Evolutionary conservation across 2,888 invertebrate genomes (phyloP).

Genomic region (Mamestra brassicae): DNA sequence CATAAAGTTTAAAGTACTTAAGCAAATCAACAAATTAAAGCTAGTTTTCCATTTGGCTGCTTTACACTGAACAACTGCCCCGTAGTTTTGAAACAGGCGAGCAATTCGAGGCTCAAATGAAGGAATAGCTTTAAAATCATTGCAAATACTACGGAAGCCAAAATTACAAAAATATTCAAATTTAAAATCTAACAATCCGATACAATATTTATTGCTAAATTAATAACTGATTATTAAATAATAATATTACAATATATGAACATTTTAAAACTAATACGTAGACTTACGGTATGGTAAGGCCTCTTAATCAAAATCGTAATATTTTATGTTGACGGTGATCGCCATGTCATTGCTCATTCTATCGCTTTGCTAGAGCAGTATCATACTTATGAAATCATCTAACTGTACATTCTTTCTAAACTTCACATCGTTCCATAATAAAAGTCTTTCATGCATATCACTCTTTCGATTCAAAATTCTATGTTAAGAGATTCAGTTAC

Average conservation of each 20-base stretch:
- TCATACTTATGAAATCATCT: slow-evolving; percentile 29
- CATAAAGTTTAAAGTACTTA: slow-evolving; percentile 62
- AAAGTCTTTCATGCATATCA: slow-evolving; percentile 42
- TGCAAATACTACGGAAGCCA: slow-evolving; percentile 76
- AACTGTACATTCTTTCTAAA: slow-evolving; percentile 56
- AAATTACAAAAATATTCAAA: slow-evolving; percentile 72
- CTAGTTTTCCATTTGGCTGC: slow-evolving; percentile 56
- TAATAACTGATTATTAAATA: slow-evolving; percentile 79
- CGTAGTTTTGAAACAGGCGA: slow-evolving; percentile 17
- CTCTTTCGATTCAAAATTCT: slow-evolving; percentile 34
- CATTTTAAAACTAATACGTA: slow-evolving; percentile 72
- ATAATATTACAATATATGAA: slow-evolving; percentile 78
- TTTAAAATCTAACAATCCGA: slow-evolving; percentile 74
- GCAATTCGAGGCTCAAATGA: slow-evolving; percentile 35
- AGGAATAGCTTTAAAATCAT: slow-evolving; percentile 49
- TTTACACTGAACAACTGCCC: slow-evolving; percentile 1
- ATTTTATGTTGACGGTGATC: slow-evolving; percentile 26
- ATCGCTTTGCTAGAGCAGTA: slow-evolving; percentile 30
- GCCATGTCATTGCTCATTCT: slow-evolving; percentile 24
- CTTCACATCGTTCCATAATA: slow-evolving; percentile 29
- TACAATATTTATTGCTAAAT: slow-evolving; percentile 75
- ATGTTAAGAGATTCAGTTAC: slow-evolving; percentile 59
- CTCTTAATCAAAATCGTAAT: slow-evolving; percentile 64
- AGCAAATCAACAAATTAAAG: slow-evolving; percentile 62
- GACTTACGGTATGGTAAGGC: slow-evolving; percentile 82